Conservation (phyloP, 2,113 vertebrate species). For the Quiscalus mexicanus region DNA sequence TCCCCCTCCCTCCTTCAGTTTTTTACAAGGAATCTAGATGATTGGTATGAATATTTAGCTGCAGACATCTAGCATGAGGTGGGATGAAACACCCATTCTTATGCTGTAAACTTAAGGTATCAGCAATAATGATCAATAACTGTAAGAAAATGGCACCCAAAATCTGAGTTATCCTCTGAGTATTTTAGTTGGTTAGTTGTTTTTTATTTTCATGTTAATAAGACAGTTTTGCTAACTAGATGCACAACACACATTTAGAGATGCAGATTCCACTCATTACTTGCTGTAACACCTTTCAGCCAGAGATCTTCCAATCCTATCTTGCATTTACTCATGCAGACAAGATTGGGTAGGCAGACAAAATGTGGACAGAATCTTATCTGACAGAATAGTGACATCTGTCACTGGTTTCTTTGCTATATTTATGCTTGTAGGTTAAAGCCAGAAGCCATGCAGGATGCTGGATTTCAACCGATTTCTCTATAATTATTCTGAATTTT, state of each 20-base stretch:
- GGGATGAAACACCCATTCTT: neutral
- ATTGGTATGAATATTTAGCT: neutral
- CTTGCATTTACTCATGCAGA: neutral
- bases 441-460: neutral
- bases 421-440: neutral
- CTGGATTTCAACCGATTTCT: neutral
- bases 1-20: accelerated
- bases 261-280: neutral
- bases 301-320: neutral
- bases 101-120: neutral
- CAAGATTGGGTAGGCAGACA: neutral
- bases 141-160: neutral
- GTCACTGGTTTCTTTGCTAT: neutral
- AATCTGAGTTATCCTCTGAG: neutral
- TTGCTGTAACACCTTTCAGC: neutral
- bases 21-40: neutral
- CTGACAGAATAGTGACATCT: neutral
- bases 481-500: neutral
- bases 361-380: neutral
- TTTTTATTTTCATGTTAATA: neutral
- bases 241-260: neutral
- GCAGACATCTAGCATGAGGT: neutral
- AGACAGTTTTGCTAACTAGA: neutral
- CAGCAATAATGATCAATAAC: neutral
- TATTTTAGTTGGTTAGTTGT: neutral